Conservation (phyloP, 2,797 vertebrate genomes). For the Microchirus variegatus region DNA sequence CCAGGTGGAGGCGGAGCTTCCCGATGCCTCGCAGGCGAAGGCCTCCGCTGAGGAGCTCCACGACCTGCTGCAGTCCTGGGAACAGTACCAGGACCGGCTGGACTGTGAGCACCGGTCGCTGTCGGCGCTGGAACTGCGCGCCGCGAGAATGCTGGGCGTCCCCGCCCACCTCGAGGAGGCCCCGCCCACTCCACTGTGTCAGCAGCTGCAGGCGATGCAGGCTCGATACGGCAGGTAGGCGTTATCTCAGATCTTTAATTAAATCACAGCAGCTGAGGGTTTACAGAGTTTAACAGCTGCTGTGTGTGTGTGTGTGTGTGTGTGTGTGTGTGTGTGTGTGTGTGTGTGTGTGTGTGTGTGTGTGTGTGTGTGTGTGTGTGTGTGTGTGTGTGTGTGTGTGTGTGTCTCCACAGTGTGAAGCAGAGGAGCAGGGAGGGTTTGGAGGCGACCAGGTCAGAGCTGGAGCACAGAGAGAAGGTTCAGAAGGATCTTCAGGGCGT, state of each 20-base stretch:
- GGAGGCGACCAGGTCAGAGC: conserved; percentile 76
- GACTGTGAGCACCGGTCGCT: conserved; percentile 86
- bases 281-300: too few species aligned
- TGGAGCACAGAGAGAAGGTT: conserved; percentile 83
- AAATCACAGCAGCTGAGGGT: too few species aligned
- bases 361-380: conserved; percentile 7
- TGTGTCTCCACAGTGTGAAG: conserved; percentile 68
- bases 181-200: conserved; percentile 74
- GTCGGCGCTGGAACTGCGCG: conserved; percentile 83
- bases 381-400: background rate
- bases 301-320: background rate
- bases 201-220: conserved; percentile 86
- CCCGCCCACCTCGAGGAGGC: conserved; percentile 71
- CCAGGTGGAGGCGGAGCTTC: conserved; percentile 88
- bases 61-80: conserved; percentile 79
- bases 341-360: conserved; percentile 10
- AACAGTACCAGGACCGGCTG: conserved; percentile 84
- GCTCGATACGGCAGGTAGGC: conserved; percentile 84
- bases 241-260: background rate
- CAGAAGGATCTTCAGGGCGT: conserved; percentile 82
- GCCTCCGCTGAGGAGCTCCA: conserved; percentile 81
- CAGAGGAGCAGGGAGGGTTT: conserved; percentile 80
- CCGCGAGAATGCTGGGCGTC: conserved; percentile 78
- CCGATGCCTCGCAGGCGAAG: conserved; percentile 72
- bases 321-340: conserved; percentile 12